Evolutionary conservation across 2,888 invertebrate species (phyloP).

Genomic region (Crossocerus cetratus): DNA sequence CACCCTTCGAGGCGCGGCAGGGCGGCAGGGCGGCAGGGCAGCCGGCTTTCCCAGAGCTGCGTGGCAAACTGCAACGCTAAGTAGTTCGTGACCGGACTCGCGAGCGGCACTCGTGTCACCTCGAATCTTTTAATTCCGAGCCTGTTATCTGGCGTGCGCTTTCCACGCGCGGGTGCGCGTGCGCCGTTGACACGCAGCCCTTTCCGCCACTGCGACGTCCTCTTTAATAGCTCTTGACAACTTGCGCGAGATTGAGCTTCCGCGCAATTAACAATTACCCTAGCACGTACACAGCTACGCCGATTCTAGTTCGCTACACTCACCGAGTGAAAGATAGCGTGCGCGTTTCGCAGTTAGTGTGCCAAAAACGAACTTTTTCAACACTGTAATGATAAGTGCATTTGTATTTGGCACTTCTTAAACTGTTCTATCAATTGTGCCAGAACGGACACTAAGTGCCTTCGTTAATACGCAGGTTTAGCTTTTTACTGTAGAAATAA

Average conservation of each 20-base stretch:
- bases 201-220: background rate
- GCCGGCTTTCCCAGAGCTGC: conserved; percentile 41
- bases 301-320: too few relatives aligned
- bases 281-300: too few relatives aligned
- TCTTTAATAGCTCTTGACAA: conserved; percentile 39
- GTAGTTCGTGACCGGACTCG: conserved; percentile 29
- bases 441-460: too few relatives aligned
- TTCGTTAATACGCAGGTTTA: too few relatives aligned
- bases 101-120: conserved; percentile 3
- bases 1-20: background rate
- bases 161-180: background rate
- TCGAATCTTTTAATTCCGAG: background rate
- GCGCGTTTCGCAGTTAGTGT: too few relatives aligned
- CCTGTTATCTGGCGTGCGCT: background rate
- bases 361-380: too few relatives aligned
- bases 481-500: too few relatives aligned
- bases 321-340: too few relatives aligned
- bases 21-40: background rate
- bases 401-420: too few relatives aligned
- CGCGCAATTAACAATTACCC: conserved; percentile 39
- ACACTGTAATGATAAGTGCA: too few relatives aligned
- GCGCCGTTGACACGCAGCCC: background rate
- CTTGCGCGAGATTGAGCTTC: conserved; percentile 54
- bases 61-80: conserved; percentile 30
- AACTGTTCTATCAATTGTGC: too few relatives aligned